Evolutionary conservation across 2,797 vertebrate species (phyloP).

Genomic region (Darevskia nairensis): DNA sequence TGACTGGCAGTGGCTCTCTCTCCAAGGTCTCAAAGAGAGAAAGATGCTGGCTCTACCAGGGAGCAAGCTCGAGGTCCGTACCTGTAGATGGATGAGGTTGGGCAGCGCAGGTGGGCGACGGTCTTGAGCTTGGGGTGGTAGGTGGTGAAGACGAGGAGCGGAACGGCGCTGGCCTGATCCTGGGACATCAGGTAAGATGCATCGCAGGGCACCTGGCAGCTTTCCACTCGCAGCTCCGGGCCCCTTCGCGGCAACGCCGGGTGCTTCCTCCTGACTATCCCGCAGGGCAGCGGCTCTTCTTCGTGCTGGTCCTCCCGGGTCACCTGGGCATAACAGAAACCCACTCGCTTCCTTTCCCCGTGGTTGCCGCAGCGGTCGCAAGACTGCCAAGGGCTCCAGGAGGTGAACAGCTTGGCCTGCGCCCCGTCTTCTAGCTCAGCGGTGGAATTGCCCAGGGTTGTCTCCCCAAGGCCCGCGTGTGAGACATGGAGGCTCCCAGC

Average conservation of each 20-base stretch:
- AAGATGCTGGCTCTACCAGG: background rate
- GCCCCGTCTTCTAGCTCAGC: background rate
- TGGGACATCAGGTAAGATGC: fast-evolving
- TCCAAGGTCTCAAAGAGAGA: background rate
- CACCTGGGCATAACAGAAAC: constrained; percentile 59
- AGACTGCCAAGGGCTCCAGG: constrained; percentile 68
- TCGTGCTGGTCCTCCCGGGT: fast-evolving
- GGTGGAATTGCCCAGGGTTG: constrained; percentile 46
- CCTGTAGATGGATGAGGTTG: constrained; percentile 71
- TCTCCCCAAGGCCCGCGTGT: constrained; percentile 50
- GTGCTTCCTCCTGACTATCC: constrained; percentile 20
- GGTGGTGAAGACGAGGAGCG: constrained; percentile 42
- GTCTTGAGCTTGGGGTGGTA: constrained; percentile 27
- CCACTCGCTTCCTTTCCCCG: constrained; percentile 62
- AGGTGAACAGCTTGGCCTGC: constrained; percentile 48
- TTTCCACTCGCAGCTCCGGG: constrained; percentile 64
- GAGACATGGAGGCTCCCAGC: constrained; percentile 42
- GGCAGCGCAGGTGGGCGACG: constrained; percentile 58
- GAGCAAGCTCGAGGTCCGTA: constrained; percentile 18
- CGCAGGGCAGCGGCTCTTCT: constrained; percentile 47
- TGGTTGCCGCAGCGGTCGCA: constrained; percentile 55
- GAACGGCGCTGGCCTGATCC: background rate
- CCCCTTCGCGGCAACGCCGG: background rate
- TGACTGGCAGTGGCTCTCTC: too few species aligned
- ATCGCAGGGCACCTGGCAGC: constrained; percentile 49